Base-by-base conservation (phyloP, 2,888 invertebrate species). In the Pecten maximus region DNA sequence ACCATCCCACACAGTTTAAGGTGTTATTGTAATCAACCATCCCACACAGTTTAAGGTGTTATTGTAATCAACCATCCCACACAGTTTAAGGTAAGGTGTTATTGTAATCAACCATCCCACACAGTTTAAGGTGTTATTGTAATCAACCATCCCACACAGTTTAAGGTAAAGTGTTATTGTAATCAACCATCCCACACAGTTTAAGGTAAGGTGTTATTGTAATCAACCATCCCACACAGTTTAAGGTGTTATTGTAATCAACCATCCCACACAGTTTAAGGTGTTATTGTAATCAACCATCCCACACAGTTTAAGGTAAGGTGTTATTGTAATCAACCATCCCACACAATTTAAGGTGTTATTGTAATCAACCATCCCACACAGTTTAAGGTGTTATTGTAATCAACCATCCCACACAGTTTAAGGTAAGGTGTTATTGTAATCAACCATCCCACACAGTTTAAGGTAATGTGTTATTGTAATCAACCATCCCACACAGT, bases 111-210 rank as follows among this genome's bases (percentile, higher is more conserved):
- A 8, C n/a, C n/a, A n/a, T n/a, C n/a, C n/a, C n/a, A n/a, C n/a
- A n/a, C 50, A 50, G 2, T 16, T 50, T 16, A 50, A 50, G 50
- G 50, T 50, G 16, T 50, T 16, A 15, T 50, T 8, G 15, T 50
- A 16, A 50, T 50, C 50, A 50, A 16, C n/a, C n/a, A n/a, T n/a
- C n/a, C n/a, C n/a, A n/a, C n/a, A n/a, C 16, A 50, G 50, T 50
- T 50, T 16, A 50, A 15, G 50, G 50, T 50, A 8, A 54, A 10
- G 10, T 28, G 39, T 88, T 54, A 48, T n/a, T n/a, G n/a, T n/a
- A n/a, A n/a, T 99, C 35, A 98, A 98, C 94, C 98, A 98, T 23
- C 99, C 99, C 48, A 98, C 99, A 86, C 98, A 99, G 94, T 98
- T 98, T 96, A 99, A 99, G 97, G 98, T 98, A 96, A 97, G n/a